Base-by-base conservation (phyloP, 2,888 invertebrate species). In the Limnephilus auricula region DNA sequence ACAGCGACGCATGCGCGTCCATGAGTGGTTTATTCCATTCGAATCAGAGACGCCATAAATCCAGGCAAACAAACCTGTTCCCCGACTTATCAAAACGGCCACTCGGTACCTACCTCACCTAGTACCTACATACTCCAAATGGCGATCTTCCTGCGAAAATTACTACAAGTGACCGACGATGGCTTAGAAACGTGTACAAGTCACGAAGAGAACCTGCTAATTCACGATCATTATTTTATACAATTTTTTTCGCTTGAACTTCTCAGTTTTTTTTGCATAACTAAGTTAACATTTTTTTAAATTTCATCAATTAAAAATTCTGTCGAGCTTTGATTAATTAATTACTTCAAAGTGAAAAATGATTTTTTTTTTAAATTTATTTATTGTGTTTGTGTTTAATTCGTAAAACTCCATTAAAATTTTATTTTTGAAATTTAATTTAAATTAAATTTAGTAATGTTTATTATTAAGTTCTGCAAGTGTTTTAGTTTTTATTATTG, bases 21-120 rank as follows among this genome's bases (percentile, higher is more conserved):
- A 94, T 95, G 94, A 95, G 95, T 95, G 95, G 95, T 95, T 95
- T 95, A 95, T 95, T 96, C 96, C 95, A 95, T 95, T 96, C 96
- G 96, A 96, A 96, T 96, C 96, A 96, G 95, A 95, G 95, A 94
- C 94, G 94, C 94, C 95, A 95, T 96, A 96, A 96, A 96, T 96
- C 95, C 95, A 37, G 94, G 94, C 95, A 95, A 65, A n/a, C 65
- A 65, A 96, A 96, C 96, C 95, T 95, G 96, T 95, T 96, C 94
- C 94, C 94, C 95, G 95, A 95, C 96, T 95, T 96, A 96, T 96
- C 96, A 96, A 96, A 96, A 34, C 18, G n/a, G 79, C 89, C 34
- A 79, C n/a, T 25, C 31, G 78, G 78, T 65, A 65, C 50, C 45
- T 1, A 45, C 45, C 15, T 50, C 18, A 15, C 15, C 45, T 45